A percentile compares a stretch with the other conserved stretches of the same genome.
phyloP scores from a whole-genome alignment of 2,113 vertebrate genomes.

The Notarius lentiginosus region DNA sequence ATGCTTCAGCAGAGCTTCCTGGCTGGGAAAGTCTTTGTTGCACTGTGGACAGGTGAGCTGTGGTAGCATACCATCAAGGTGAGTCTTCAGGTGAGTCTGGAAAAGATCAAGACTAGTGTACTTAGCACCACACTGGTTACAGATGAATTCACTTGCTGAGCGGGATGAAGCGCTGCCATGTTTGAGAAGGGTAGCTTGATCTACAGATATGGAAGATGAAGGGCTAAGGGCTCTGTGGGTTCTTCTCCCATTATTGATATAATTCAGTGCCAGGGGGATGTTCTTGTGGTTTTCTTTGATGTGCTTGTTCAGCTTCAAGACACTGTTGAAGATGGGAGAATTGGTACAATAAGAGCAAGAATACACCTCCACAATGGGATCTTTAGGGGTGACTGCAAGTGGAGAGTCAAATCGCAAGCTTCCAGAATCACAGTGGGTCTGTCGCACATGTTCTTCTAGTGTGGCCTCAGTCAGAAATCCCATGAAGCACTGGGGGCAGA shows the following conservation, averaged over 20 bases:
- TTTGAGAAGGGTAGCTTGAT: constrained; percentile 87
- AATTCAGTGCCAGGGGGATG: constrained; percentile 96
- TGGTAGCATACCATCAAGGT: constrained; percentile 90
- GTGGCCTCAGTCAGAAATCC: constrained; percentile 97
- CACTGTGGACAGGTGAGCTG: constrained; percentile 95
- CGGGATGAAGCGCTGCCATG: constrained; percentile 83
- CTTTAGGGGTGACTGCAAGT: constrained; percentile 88
- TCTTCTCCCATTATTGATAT: constrained; percentile 95
- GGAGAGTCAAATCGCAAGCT: constrained; percentile 93
- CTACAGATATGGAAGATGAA: constrained; percentile 87
- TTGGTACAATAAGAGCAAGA: constrained; percentile 98
- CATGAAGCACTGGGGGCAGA: constrained; percentile 98
- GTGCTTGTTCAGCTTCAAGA: constrained; percentile 95
- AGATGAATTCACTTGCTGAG: constrained; percentile 87
- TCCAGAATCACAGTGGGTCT: constrained; percentile 92
- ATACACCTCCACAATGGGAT: constrained; percentile 94
- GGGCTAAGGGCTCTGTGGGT: constrained; percentile 89
- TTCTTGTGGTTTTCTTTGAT: constrained; percentile 99
- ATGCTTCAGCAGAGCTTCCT: constrained; percentile 93
- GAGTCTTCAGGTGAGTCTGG: constrained; percentile 96
- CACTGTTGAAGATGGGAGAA: constrained; percentile 95
- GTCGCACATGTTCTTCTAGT: constrained; percentile 94
- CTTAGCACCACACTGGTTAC: constrained; percentile 87
- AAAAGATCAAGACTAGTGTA: constrained; percentile 92
- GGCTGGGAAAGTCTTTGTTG: constrained; percentile 96